A percentile compares a stretch with the other conserved stretches of the same genome.
These are phyloP conservation scores for Perognathus longimembris DNA, from an alignment of 2,113 vertebrate genomes.

Conservation along the genomic window DNA sequence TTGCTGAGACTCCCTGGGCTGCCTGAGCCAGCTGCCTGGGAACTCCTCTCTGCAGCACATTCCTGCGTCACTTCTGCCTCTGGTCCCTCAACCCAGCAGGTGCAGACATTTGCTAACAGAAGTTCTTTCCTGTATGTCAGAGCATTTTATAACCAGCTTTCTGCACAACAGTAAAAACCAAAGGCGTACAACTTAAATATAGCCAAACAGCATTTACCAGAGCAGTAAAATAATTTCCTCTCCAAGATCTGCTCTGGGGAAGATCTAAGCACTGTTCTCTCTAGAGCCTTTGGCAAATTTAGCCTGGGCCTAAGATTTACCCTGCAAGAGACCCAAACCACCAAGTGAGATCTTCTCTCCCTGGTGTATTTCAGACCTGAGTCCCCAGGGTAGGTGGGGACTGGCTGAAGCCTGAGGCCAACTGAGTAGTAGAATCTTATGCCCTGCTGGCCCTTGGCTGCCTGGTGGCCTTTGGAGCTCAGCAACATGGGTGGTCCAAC, in stretches of 20 bases:
- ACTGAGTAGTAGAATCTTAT: conserved; percentile 38
- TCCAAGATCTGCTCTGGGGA: not conserved
- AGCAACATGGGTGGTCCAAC: conserved; percentile 70
- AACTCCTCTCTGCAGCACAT: not conserved
- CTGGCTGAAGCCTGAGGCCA: conserved; percentile 19
- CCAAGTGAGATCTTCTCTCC: not conserved
- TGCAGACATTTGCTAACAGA: conserved; percentile 68
- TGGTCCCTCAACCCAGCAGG: conserved; percentile 35
- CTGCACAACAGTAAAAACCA: conserved; percentile 72
- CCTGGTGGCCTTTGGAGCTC: conserved; percentile 51
- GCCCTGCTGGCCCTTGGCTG: not conserved
- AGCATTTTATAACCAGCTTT: conserved; percentile 73
- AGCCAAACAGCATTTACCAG: conserved; percentile 70
- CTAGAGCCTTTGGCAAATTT: conserved; percentile 9
- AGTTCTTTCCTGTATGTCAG: conserved; percentile 65
- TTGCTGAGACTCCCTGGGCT: not conserved
- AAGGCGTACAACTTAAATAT: conserved; percentile 59
- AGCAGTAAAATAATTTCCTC: conserved; percentile 69
- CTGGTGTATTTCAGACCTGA: conserved; percentile 23
- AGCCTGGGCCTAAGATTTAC: not conserved
- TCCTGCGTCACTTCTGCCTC: not conserved
- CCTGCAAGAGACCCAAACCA: not conserved
- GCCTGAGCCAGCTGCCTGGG: not conserved
- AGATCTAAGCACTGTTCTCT: conserved; percentile 23
- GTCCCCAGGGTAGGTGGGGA: not conserved